Conservation (phyloP, 2,888 invertebrate species). For the Carpatolechia fugitivella region DNA sequence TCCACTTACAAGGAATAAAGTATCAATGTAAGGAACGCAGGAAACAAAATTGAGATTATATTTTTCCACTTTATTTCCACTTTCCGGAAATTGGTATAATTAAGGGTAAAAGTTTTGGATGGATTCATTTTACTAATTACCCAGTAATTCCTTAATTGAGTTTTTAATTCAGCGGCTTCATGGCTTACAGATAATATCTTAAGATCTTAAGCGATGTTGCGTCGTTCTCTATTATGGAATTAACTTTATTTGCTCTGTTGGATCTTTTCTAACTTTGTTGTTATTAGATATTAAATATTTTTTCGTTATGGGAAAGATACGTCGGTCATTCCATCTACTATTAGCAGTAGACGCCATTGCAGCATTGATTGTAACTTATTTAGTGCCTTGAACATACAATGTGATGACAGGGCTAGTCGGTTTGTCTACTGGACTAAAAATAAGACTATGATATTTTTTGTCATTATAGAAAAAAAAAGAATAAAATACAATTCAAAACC, state of each 20-base stretch:
- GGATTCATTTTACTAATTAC: slow-evolving; percentile 40
- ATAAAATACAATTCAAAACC: too few relatives aligned
- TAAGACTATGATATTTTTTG: too few relatives aligned
- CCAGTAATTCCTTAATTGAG: slow-evolving; percentile 35
- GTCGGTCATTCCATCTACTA: too few relatives aligned
- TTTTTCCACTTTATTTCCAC: slow-evolving; percentile 37
- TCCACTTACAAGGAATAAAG: slow-evolving; percentile 44
- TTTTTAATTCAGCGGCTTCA: slow-evolving; percentile 24
- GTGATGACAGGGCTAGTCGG: too few relatives aligned
- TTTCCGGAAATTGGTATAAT: slow-evolving; percentile 38
- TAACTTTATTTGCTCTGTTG: background rate
- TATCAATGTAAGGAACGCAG: slow-evolving; percentile 45
- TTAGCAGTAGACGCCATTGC: too few relatives aligned
- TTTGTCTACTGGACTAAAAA: too few relatives aligned
- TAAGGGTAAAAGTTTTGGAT: slow-evolving; percentile 39
- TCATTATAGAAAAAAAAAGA: too few relatives aligned
- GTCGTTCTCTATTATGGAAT: background rate
- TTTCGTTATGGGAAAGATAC: too few relatives aligned
- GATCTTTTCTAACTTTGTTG: background rate
- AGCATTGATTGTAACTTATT: too few relatives aligned
- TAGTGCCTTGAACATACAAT: too few relatives aligned
- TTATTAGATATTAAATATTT: too few relatives aligned
- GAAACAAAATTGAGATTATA: slow-evolving; percentile 38
- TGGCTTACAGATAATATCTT: slow-evolving; percentile 15
- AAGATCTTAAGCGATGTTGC: background rate